Base-by-base conservation (phyloP, 37 sponge, comb jelly and placozoan species). In the Amphimedon queenslandica region DNA sequence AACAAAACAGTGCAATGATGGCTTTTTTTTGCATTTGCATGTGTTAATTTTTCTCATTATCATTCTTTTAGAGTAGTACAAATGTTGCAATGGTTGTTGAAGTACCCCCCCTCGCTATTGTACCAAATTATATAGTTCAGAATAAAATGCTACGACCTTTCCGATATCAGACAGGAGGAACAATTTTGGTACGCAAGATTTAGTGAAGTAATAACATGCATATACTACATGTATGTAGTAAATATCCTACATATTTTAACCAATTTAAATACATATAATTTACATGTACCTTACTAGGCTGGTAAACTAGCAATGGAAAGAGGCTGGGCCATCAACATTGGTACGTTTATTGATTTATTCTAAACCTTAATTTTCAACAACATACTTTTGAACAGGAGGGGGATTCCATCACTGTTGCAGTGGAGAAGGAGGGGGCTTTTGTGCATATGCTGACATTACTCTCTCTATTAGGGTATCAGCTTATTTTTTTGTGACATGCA, bases 251-350 rank as follows among this genome's bases (percentile, higher is more conserved):
- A n/a, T n/a, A n/a, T n/a, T n/a, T n/a, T n/a, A n/a, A n/a, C n/a
- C n/a, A n/a, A n/a, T n/a, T n/a, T n/a, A n/a, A n/a, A n/a, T n/a
- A n/a, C n/a, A n/a, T n/a, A n/a, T n/a, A n/a, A n/a, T n/a, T n/a
- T n/a, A n/a, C n/a, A n/a, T n/a, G n/a, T n/a, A n/a, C n/a, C n/a
- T n/a, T 20, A 32, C 55, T 42, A 73, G 77, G 95, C 92, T 27
- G 88, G 82, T 0, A 94, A 87, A 58, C 79, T 94, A 63, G 95
- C 95, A 25, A 83, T 77, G 67, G 91, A 90, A 53, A 58, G 91
- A 75, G 95, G 95, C 40, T 94, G 95, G 95, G 80, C 95, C 31
- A 94, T 94, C 56, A 94, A 94, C 70, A 82, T 94, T 64, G 93
- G 93, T 84, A 38, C 28, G 61, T 92, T n/a, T 82, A 82, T 10